phyloP scores from a whole-genome alignment of 2,113 vertebrate genomes.

The Xyliphius kryptos region DNA sequence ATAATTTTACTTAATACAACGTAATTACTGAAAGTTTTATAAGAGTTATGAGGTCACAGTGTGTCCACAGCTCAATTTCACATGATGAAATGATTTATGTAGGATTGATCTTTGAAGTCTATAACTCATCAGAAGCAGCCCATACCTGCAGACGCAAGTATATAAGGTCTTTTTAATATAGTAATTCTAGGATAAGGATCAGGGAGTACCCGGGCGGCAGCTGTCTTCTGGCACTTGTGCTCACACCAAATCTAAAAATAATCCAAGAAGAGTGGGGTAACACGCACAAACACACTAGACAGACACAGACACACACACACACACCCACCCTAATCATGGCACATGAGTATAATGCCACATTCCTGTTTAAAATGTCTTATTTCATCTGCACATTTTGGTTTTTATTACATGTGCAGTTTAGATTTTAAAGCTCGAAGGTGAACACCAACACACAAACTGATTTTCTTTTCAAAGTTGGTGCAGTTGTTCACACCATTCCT shows the following conservation, averaged over 20 bases:
- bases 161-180: not conserved
- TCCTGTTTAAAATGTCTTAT: not conserved
- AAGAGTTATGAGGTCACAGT: too few relatives aligned
- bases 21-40: too few relatives aligned
- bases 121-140: not conserved
- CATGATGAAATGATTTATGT: too few relatives aligned
- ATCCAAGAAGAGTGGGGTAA: not conserved
- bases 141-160: conserved; percentile 4
- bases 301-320: not conserved
- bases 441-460: not conserved
- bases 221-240: conserved; percentile 21
- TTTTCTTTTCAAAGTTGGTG: conserved; percentile 11
- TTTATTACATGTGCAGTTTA: not conserved
- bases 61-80: too few relatives aligned
- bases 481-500: conserved; percentile 59
- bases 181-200: conserved; percentile 8
- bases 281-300: not conserved
- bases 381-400: not conserved
- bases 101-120: too few relatives aligned
- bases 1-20: too few relatives aligned
- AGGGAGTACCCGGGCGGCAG: conserved; percentile 19
- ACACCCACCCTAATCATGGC: conserved; percentile 6
- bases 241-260: conserved; percentile 28
- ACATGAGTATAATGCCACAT: not conserved
- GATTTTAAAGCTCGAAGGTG: not conserved